Evolutionary conservation across 1,140 invertebrate genomes (phyloP).

Genomic region (Euborellia annulipes): DNA sequence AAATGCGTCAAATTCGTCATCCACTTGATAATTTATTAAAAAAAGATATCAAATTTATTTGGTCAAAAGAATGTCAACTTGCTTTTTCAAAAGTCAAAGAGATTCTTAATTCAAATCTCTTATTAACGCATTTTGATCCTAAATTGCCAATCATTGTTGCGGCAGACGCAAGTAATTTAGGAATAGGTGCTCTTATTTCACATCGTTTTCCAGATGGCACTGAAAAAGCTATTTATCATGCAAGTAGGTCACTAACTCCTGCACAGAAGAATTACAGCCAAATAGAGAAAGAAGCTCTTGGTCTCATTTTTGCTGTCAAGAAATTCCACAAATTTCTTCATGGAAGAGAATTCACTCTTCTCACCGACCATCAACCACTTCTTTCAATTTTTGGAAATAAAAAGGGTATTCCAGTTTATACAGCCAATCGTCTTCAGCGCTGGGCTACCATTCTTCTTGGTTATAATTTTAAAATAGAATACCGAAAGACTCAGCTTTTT

Average conservation of each 20-base stretch:
- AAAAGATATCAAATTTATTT: constrained; percentile 14
- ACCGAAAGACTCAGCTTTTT: constrained; percentile 4
- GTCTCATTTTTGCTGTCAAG: constrained; percentile 32
- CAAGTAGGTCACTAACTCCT: constrained; percentile 25
- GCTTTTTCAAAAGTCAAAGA: constrained; percentile 19
- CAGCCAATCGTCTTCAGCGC: constrained; percentile 21
- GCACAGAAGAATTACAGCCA: constrained; percentile 31
- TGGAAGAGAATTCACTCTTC: constrained; percentile 30
- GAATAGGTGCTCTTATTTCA: constrained; percentile 13
- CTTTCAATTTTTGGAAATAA: constrained; percentile 26
- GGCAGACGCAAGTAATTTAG: constrained; percentile 23
- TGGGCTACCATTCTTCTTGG: constrained; percentile 23
- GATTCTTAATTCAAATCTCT: constrained; percentile 12
- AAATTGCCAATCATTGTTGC: constrained; percentile 31
- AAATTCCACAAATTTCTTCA: constrained; percentile 35
- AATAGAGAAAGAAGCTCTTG: constrained; percentile 36
- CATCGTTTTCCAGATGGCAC: constrained; percentile 16
- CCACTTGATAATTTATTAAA: constrained; percentile 20
- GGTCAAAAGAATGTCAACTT: constrained; percentile 13
- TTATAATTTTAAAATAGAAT: constrained; percentile 24
- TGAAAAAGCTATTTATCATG: constrained; percentile 28
- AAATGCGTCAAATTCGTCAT: constrained; percentile 14
- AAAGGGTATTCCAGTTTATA: constrained; percentile 20
- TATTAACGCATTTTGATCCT: constrained; percentile 25
- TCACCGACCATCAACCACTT: constrained; percentile 34